Evolutionary conservation across 1,140 invertebrate genomes (phyloP).

Genomic region (Atta colombica): DNA sequence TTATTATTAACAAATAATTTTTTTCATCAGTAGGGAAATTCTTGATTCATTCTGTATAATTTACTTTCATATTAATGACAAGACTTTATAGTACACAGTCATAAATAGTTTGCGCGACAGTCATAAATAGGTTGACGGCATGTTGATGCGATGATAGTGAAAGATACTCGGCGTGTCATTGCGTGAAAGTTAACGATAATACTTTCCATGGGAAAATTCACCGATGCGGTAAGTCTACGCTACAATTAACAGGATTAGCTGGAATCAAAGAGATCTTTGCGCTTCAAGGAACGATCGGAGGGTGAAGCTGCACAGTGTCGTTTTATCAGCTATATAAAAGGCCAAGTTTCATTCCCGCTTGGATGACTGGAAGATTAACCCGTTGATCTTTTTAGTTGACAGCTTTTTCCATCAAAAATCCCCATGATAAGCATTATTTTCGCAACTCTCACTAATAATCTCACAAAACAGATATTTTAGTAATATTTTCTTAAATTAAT

Average conservation of each 20-base stretch:
- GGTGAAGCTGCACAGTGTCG: constrained; percentile 25
- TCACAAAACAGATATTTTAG: not conserved
- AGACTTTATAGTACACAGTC: not conserved
- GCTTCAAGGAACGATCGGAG: constrained; percentile 55
- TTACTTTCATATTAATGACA: constrained; percentile 5
- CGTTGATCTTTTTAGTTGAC: constrained; percentile 58
- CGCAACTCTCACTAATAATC: not conserved
- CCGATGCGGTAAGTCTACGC: constrained; percentile 32
- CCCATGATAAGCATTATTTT: not conserved
- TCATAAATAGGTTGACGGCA: not conserved
- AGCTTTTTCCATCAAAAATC: constrained; percentile 65
- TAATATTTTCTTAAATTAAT: not conserved
- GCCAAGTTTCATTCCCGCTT: not conserved
- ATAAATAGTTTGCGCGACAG: not conserved
- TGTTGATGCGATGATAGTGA: not conserved
- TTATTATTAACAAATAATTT: not conserved
- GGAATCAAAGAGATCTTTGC: constrained; percentile 65
- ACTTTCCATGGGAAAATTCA: constrained; percentile 53
- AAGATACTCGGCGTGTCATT: constrained; percentile 1
- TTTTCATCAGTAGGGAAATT: not conserved
- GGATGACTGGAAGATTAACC: constrained; percentile 58
- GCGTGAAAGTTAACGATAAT: constrained; percentile 23
- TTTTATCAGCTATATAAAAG: constrained; percentile 62
- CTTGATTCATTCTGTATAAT: not conserved
- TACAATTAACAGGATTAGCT: constrained; percentile 73